Evolutionary conservation across 2,797 vertebrate genomes (phyloP).

Genomic region (Argentina silus): DNA sequence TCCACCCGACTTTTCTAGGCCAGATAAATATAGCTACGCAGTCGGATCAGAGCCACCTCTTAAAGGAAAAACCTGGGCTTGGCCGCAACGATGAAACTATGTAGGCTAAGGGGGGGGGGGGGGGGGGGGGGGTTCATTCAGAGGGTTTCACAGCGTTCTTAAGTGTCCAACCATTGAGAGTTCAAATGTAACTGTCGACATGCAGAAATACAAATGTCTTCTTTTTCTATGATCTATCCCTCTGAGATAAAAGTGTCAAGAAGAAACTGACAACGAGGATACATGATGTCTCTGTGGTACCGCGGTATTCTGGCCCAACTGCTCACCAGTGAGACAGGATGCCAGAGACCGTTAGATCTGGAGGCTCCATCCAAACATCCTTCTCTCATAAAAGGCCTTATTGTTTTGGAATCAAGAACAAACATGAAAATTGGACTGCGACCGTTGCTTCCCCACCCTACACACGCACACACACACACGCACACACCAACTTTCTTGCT

Average conservation of each 20-base stretch:
- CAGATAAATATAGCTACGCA: slow-evolving; percentile 24
- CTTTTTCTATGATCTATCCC: background rate
- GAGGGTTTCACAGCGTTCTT: no score
- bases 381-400: background rate
- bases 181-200: background rate
- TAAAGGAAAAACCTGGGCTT: background rate
- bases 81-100: background rate
- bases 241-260: no score
- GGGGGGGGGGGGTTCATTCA: background rate
- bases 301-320: background rate
- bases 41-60: background rate
- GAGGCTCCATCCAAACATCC: background rate
- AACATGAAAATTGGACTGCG: background rate
- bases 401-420: background rate
- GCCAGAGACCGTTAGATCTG: no score
- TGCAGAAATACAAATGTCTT: background rate
- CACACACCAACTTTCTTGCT: background rate
- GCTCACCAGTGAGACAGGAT: background rate
- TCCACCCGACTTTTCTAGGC: background rate
- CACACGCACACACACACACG: background rate
- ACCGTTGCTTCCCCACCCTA: background rate
- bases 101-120: background rate
- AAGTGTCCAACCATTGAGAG: no score
- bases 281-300: background rate
- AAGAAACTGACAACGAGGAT: no score